Base-by-base conservation (phyloP, 2,797 vertebrate species). In the Semaprochilodus insignis region DNA sequence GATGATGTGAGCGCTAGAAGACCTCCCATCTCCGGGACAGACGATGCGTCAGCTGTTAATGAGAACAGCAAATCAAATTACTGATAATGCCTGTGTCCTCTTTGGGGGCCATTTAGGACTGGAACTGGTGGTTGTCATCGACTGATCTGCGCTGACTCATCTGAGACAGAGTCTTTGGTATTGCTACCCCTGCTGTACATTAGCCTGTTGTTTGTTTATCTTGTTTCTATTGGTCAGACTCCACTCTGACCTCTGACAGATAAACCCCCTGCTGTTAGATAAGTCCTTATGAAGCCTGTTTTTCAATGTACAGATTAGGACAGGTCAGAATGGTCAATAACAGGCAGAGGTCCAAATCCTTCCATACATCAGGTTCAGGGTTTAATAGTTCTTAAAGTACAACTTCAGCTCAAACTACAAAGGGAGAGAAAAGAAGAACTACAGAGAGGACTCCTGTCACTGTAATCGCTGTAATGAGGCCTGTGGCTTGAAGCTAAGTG, bases 391-490 rank as follows among this genome's bases (percentile, higher is more conserved):
- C 72, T 48, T 14, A 23, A 40, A 48, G 67, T 71, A 27, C 69
- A 71, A 27, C 27, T 40, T 60, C 27, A 69, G 21, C n/a, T 52
- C 6, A 36, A 48, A 36, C 51, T 7, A 60, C 34, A 15, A 34
- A 54, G 60, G 23, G n/a, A 80, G 3, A 31, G 31, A 31, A 31
- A 31, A 31, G 69, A 72, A n/a, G 17, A 60, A 55, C 34, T 13
- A 51, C 69, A 65, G 60, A 57, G 44, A 82, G 74, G 36, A 44
- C 63, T 74, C 70, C 85, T 76, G 82, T 90, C 85, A 63, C 77
- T 81, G 74, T 92, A 94, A 94, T 94, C 82, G 90, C 79, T 87
- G 83, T 94, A 93, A 94, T 93, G 90, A 88, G 80, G 74, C 10
- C 34, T 76, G 65, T 72, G 65, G 73, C 31, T 86, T 82, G 81